Evolutionary conservation across 2,797 vertebrate genomes (phyloP), one percentile per base, ranked within the genome.

Genomic region (Falco berigora): DNA sequence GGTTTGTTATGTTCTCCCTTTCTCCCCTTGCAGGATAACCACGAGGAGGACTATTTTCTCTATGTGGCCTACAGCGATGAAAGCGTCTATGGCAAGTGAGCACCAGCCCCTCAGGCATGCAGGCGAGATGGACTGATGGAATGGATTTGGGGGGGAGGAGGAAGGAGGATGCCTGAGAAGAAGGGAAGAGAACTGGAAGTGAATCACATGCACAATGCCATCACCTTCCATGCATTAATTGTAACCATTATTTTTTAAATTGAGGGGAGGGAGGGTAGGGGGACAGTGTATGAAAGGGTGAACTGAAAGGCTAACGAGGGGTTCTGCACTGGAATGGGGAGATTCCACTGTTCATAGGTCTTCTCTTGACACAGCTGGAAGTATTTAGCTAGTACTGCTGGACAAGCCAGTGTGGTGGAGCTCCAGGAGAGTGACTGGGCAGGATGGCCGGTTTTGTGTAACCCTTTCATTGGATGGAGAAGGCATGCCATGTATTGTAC

Each of bases 41-140:
- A 99, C 0, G 99, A 99, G 38, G 99, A 99, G 83, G 99, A 99
- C 96, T 98, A 99, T 96, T 99, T 99, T 97, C 99, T 99, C 90
- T 99, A 99, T 92, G 99, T 99, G 98, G 99, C 99, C 66, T 99
- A 99, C 98, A 99, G 99, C 68, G 99, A 99, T 34, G 99, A 99
- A 97, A 99, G 99, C 3, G 99, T 99, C 89, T 99, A 99, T 25
- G 99, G 99, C 73, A 98, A 99, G 95, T 99, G 98, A 99, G 91
- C 93, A 61, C 81, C 67, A 88, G 92, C 71, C 58, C 42, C 86
- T 62, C 76, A 85, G 88, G 90, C 90, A 49, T 74, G 95, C 96
- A 85, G 96, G 97, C 97, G 81, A 52, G 95, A 97, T 93, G 96
- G 96, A 94, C 84, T 95, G 95, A 96, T 94, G 93, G 90, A 94